Evolutionary conservation across 2,797 vertebrate species (phyloP), one percentile per base, ranked within the genome.

Genomic region (Novumbra hubbsi): DNA sequence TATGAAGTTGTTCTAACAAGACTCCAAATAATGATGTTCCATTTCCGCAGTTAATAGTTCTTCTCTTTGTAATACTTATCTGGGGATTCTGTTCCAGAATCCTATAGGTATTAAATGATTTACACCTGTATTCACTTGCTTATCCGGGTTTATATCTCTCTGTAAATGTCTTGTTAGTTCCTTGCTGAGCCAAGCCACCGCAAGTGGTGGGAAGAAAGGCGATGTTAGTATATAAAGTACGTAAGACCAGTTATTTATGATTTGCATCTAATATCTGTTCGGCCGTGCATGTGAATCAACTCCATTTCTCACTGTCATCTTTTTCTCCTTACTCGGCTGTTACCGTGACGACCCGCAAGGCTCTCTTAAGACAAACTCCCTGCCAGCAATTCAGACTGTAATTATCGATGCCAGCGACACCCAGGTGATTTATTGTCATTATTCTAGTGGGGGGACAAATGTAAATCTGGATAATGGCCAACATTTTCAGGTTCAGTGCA

Each of bases 401-500:
- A 95, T 95, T 92, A 94, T 92, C 84, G 27, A 73, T 91, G 80
- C 78, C 86, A 78, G 63, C 79, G 89, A 90, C 89, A 88, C 5
- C 70, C 68, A 15, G 4, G 78, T 93, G 92, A 95, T 94, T 90
- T 91, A 94, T 91, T 88, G 80, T 88, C 85, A 91, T 92, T 90
- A 88, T 92, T 92, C 85, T 84, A 88, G 84, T 81, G 71, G 6
- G 74, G 52, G 85, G 86, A 92, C 90, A 89, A 93, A 93, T 93
- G 90, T 91, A 94, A 93, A 94, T 93, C 84, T 90, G 82, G 78
- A 86, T 92, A 92, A 94, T 90, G 89, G 86, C 84, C 88, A 88
- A 92, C 90, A 89, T 92, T 93, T 92, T 87, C 79, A 77, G 84
- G 78, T 87, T 90, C 85, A 88, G 84, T 81, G 78, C 71, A 24